Evolutionary conservation across 1,140 invertebrate species (phyloP).

Genomic region (Hypothenemus hampei): DNA sequence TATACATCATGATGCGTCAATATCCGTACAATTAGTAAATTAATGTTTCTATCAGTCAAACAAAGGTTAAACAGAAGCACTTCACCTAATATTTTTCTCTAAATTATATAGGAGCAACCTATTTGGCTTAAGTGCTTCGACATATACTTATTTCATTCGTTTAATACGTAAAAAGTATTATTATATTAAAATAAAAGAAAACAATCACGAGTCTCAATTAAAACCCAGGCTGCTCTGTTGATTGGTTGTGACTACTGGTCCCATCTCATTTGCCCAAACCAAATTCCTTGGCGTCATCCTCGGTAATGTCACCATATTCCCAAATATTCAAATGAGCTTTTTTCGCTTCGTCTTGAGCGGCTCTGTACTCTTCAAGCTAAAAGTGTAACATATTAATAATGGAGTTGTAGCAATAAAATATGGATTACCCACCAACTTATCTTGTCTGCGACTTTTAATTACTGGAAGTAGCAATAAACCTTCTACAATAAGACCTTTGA

Average conservation of each 20-base stretch:
- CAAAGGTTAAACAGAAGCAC: neutral
- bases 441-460: slow-evolving; percentile 73
- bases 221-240: slow-evolving; percentile 15
- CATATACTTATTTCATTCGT: too few relatives aligned
- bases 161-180: neutral
- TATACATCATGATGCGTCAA: neutral
- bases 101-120: neutral
- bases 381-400: slow-evolving; percentile 32
- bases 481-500: slow-evolving; percentile 76
- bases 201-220: slow-evolving; percentile 7
- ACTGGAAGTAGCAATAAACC: slow-evolving; percentile 80
- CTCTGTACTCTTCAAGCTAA: slow-evolving; percentile 72
- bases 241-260: slow-evolving; percentile 7
- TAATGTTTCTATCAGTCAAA: neutral
- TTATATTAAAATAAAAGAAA: slow-evolving; percentile 11
- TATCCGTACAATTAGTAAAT: neutral
- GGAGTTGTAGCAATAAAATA: neutral
- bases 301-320: slow-evolving; percentile 94
- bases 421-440: slow-evolving; percentile 59
- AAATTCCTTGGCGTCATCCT: slow-evolving; percentile 91
- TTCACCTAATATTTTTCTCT: slow-evolving; percentile 1
- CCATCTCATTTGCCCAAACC: slow-evolving; percentile 47
- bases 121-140: neutral
- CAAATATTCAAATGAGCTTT: slow-evolving; percentile 82
- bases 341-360: slow-evolving; percentile 80